Base-by-base conservation (phyloP, 1,140 invertebrate genomes). In the Panagrolaimus sp. region DNA sequence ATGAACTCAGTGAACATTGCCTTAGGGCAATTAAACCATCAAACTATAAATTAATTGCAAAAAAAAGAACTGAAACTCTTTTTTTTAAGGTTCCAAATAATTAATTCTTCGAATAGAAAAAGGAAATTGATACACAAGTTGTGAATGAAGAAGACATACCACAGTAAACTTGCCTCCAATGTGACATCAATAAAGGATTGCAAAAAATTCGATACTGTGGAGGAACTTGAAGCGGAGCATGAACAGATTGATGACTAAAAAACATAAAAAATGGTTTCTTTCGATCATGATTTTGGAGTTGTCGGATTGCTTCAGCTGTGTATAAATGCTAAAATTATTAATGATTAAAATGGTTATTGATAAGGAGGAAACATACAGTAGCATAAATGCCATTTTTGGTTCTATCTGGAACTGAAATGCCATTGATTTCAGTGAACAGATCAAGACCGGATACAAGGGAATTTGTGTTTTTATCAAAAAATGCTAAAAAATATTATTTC, bases 171-270 rank as follows among this genome's bases (percentile, higher is more conserved):
- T 55, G 28, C n/a, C 66, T 67, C 28, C 15, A n/a, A 69, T 45
- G 17, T n/a, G 15, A 24, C 46, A 44, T 63, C 10, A 69, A 10
- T 24, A 46, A 15, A 1, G 58, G 44, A 15, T 46, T 67, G 43
- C 47, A 68, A 63, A 58, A 65, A 38, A 17, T 14, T 24, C 12
- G 17, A 45, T 38, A 64, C 1, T 58, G 9, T 17, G 55, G 17
- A 47, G 72, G 68, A 43, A 77, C 81, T 73, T 83, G 80, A 10
- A 84, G 72, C 12, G 83, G 83, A 68, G 83, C 77, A 73, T 87
- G 86, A n/a, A 86, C 86, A 65, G 85, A 83, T 78, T 87, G 86
- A 70, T 84, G 84, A 17, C 86, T 83, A 62, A 87, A 72, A 74
- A 85, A 86, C 64, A 87, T 77, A 73, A 86, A 86, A 67, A 86